Percentiles rank a stretch among this genome's conserved stretches.
Conservation (phyloP, 2,797 vertebrate species). For the Emys orbicularis region DNA sequence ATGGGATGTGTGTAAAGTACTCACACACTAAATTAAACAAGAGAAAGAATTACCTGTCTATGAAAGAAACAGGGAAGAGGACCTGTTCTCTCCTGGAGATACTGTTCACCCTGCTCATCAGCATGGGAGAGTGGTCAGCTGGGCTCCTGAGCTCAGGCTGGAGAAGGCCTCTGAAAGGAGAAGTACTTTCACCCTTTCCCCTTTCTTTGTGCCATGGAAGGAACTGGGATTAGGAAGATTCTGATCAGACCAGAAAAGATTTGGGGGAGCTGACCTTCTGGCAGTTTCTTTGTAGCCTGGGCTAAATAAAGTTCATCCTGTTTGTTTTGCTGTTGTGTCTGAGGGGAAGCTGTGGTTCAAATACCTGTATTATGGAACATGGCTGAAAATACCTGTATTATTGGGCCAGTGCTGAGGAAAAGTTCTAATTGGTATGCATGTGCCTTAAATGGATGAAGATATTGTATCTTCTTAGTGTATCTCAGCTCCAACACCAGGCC, state of each 20-base stretch:
- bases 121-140: not conserved
- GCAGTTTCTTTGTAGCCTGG: not conserved
- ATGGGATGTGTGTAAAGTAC: not conserved
- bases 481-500: not conserved
- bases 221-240: not conserved
- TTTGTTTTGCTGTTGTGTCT: not conserved
- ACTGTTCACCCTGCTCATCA: not conserved
- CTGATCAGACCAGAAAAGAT: not conserved
- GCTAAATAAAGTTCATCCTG: not conserved
- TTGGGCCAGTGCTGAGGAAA: not conserved
- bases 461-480: not conserved
- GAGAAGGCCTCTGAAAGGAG: not conserved
- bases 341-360: not conserved
- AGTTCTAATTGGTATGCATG: not conserved
- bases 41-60: not conserved
- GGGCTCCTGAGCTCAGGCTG: not conserved
- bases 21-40: not conserved
- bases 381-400: not conserved
- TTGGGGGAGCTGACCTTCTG: not conserved
- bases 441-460: not conserved
- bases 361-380: not conserved
- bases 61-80: not conserved
- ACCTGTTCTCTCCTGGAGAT: not conserved
- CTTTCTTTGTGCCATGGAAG: not conserved
- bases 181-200: not conserved